Conservation (phyloP, 2,888 invertebrate genomes). For the Macaria notata region DNA sequence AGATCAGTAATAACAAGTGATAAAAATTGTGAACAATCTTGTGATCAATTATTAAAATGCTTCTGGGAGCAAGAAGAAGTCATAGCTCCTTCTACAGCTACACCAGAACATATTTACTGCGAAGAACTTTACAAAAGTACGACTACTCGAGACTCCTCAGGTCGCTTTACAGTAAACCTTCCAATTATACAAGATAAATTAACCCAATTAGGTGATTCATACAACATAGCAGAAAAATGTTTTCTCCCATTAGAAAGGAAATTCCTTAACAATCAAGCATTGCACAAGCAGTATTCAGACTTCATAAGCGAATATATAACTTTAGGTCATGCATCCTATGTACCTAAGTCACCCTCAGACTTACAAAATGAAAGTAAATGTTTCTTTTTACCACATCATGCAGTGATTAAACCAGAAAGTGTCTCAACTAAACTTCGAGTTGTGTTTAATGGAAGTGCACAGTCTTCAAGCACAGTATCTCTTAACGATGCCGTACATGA, state of each 20-base stretch:
- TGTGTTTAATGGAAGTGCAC: slow-evolving; percentile 7
- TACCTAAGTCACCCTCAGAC: background rate
- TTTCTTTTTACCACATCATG: slow-evolving; percentile 6
- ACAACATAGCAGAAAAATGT: slow-evolving; percentile 2
- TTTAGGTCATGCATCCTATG: slow-evolving; percentile 10
- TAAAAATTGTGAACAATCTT: background rate
- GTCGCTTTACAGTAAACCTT: slow-evolving; percentile 10
- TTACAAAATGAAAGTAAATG: background rate
- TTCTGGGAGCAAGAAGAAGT: slow-evolving; percentile 3
- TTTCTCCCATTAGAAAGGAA: slow-evolving; percentile 1
- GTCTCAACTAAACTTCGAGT: slow-evolving; percentile 9
- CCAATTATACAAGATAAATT: slow-evolving; percentile 8
- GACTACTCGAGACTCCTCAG: slow-evolving; percentile 6
- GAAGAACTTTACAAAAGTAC: slow-evolving; percentile 7
- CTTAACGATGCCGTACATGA: slow-evolving; percentile 28
- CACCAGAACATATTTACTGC: slow-evolving; percentile 5
- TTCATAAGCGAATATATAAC: slow-evolving; percentile 9
- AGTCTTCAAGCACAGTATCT: slow-evolving; percentile 9
- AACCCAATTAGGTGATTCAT: slow-evolving; percentile 6
- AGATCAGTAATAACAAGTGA: background rate
- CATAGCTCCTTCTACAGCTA: background rate
- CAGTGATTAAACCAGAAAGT: slow-evolving; percentile 5
- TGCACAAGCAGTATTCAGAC: slow-evolving; percentile 7
- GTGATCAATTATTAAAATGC: slow-evolving; percentile 1
- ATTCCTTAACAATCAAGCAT: slow-evolving; percentile 1